Evolutionary conservation across 2,888 invertebrate species (phyloP), one percentile per base, ranked within the genome.

Genomic region (Drosophila pseudotakahashii): DNA sequence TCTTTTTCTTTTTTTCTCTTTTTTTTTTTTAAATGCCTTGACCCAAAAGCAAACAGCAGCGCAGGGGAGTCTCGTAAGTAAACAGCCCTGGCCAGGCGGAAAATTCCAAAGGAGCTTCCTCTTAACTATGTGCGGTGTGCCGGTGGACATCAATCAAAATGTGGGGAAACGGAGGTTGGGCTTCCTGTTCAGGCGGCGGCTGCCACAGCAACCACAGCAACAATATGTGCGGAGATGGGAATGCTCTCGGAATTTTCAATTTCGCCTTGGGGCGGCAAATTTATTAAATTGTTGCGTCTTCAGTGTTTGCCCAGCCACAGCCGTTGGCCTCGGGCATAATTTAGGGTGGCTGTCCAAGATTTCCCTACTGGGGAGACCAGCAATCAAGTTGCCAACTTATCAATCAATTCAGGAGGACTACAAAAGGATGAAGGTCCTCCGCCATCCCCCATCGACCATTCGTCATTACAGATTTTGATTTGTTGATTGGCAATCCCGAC

Each of bases 81-180:
- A 85, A 82, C 79, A 76, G 57, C 47, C 59, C 26, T 36, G 19
- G 51, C 32, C 45, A 19, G 55, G 26, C 32, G 58, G 57, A 75
- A 34, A 51, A 55, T 50, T 54, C 55, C 55, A 52, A 55, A 45
- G 55, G 53, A 23, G 45, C 60, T 47, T 51, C 54, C 48, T 34
- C 36, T 59, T 67, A 63, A 72, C 67, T 66, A 71, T 78, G 71
- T 74, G 75, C 69, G 70, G 32, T 60, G 41, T 69, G 72, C 48
- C 48, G 62, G 48, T 77, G 78, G 80, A 80, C 82, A 85, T 85
- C 81, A 81, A 81, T 81, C 85, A 81, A 81, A 82, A 82, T 66
- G 73, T 70, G 59, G 30, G 53, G 10, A 10, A 6, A 16, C 10
- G 5, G 41, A 30, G 16, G 19, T 1, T 11, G 42, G 54, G 41